Evolutionary conservation across 2,113 vertebrate genomes (phyloP), one percentile per base, ranked within the genome.

Genomic region (Poicephalus gulielmi): DNA sequence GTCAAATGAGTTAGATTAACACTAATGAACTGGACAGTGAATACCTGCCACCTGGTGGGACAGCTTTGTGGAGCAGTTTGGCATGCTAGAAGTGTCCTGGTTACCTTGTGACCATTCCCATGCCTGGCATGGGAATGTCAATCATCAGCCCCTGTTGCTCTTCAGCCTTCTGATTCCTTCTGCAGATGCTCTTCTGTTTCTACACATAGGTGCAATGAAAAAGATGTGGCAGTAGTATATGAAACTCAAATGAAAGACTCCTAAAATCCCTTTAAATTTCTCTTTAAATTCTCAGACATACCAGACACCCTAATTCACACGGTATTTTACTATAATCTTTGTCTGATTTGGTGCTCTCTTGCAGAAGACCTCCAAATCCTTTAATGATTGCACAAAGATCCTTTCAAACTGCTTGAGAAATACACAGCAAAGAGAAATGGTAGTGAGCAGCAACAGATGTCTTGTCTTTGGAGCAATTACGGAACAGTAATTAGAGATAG

Each of bases 401-500:
- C 62, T 97, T 96, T 95, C 50, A 92, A 96, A 96, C 93, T 91
- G 55, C 46, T 25, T 92, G 84, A 92, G 94, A 87, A 59, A 90
- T 90, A 53, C 10, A 91, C 77, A 88, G 88, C 86, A 93, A 86
- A 53, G 53, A 94, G 89, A 94, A 92, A 93, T 83, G 85, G 52
- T 96, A 97, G 96, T 95, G 91, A 97, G 95, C 52, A 83, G 87
- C 53, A 95, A 86, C 92, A 97, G 96, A 90, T 96, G 96, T 96
- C 35, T 49, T 82, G 44, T 96, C 96, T 95, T 96, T 95, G 89
- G 83, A 80, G 73, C 86, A 86, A 62, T 88, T 90, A 62, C 52
- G 63, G 71, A 97, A 85, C 83, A 86, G 92, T 97, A 97, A 96
- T 97, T 96, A 83, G 66, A 94, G 92, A 73, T 83, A 90, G 96